Evolutionary conservation across 2,113 vertebrate species (phyloP), one percentile per base, ranked within the genome.

Genomic region (Empidonax alnorum): DNA sequence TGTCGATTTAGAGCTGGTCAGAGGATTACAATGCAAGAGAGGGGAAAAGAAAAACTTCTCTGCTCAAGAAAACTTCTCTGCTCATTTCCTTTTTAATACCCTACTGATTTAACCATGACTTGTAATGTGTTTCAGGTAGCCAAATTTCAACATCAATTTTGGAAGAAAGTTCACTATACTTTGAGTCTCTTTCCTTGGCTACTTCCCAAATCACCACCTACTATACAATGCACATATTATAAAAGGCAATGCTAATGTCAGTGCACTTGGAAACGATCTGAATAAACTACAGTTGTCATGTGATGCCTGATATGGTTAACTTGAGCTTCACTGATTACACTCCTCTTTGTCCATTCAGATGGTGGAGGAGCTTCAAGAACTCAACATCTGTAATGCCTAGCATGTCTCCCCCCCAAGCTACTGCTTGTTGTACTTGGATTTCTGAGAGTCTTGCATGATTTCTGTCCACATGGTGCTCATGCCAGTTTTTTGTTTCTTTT

Each of bases 111-210:
- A 97, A 79, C 88, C 68, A 39, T 69, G 84, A 94, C 86, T 96
- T 84, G 73, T 96, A 97, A 96, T 90, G 96, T 94, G 85, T 96
- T 96, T 96, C 92, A 97, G 85, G 96, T 97, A 97, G 94, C 92
- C 94, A 97, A 90, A 96, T 97, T 97, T 97, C 94, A 95, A 72
- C 94, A 96, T 96, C 93, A 86, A 96, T 97, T 97, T 95, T 95
- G 90, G 76, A 95, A 94, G 72, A 91, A 94, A 92, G 88, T 94
- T 95, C 85, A 58, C 85, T 89, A 8, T 75, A 58, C 65, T 90
- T 93, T 71, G 76, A 68, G 23, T 86, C 52, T 90, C 72, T 69
- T 92, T 96, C 47, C 88, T 81, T 95, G 96, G 93, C 92, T 75
- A 77, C 79, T 68, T 89, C 79, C 92, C 96, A 97, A 94, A 93